A percentile compares a stretch with the other conserved stretches of the same genome.
Evolutionary conservation across 2,888 invertebrate genomes (phyloP).

Genomic region (Ophion costatus): DNA sequence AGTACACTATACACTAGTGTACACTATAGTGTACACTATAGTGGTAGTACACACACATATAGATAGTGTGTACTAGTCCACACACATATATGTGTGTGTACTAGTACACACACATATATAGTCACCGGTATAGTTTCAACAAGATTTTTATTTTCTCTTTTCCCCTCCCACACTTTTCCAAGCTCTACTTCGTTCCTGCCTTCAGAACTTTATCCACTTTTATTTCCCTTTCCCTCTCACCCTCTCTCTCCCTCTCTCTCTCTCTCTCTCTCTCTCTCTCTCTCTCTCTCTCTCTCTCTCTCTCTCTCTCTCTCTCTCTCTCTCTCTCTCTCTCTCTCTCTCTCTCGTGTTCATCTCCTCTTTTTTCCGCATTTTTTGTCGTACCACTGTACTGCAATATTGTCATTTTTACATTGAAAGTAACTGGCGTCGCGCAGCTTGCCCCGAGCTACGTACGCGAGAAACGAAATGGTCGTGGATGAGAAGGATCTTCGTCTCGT

Average conservation of each 20-base stretch:
- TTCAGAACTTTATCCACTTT: conserved; percentile 23
- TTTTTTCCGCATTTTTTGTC: conserved; percentile 29
- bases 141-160: conserved; percentile 29
- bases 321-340: conserved; percentile 21
- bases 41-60: too few relatives aligned
- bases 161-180: conserved; percentile 1
- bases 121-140: conserved; percentile 17
- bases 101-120: not conserved
- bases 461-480: not conserved
- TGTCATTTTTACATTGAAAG: conserved; percentile 73
- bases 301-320: conserved; percentile 19
- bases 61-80: too few relatives aligned
- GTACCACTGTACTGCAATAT: conserved; percentile 66
- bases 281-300: conserved; percentile 2
- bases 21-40: too few relatives aligned
- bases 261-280: too few relatives aligned
- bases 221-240: conserved; percentile 27
- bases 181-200: conserved; percentile 20
- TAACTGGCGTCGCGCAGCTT: conserved; percentile 58
- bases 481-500: not conserved
- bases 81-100: not conserved
- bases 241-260: not conserved
- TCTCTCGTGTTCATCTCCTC: not conserved
- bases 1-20: too few relatives aligned
- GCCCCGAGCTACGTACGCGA: conserved; percentile 56